Percentiles rank a stretch among this genome's conserved stretches.
These are phyloP conservation scores for Trachelipus rathkii DNA, from an alignment of 1,140 invertebrate genomes.

Conservation along the genomic window DNA sequence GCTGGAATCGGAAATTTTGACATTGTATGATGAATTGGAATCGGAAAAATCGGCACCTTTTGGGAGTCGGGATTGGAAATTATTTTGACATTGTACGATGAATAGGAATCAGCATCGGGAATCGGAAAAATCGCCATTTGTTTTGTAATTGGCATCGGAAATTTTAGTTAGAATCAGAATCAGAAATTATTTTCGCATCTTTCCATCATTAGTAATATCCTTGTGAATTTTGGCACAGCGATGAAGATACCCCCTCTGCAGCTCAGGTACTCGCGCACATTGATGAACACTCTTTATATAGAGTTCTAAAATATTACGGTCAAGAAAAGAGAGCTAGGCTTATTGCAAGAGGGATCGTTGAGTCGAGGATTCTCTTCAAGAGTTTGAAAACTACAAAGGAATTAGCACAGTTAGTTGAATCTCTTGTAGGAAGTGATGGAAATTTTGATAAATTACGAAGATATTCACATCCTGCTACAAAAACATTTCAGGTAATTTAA, in stretches of 20 bases:
- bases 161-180: too few relatives aligned
- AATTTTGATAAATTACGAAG: slow-evolving; percentile 67
- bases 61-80: too few relatives aligned
- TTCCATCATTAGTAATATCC: background rate
- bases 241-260: slow-evolving; percentile 62
- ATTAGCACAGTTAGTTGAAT: slow-evolving; percentile 71
- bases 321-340: slow-evolving; percentile 82
- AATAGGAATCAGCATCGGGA: too few relatives aligned
- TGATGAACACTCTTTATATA: slow-evolving; percentile 70
- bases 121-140: too few relatives aligned
- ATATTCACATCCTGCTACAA: slow-evolving; percentile 76
- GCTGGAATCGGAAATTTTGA: too few relatives aligned
- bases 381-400: slow-evolving; percentile 76
- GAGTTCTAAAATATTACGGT: slow-evolving; percentile 82
- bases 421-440: slow-evolving; percentile 58
- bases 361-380: slow-evolving; percentile 76
- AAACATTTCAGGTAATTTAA: slow-evolving; percentile 74
- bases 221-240: background rate
- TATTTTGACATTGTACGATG: too few relatives aligned
- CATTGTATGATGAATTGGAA: too few relatives aligned
- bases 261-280: slow-evolving; percentile 76
- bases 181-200: too few relatives aligned
- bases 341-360: slow-evolving; percentile 81
- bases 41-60: too few relatives aligned
- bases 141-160: too few relatives aligned